Conservation (phyloP, 1,140 invertebrate genomes). For the Mylabris phalerata region DNA sequence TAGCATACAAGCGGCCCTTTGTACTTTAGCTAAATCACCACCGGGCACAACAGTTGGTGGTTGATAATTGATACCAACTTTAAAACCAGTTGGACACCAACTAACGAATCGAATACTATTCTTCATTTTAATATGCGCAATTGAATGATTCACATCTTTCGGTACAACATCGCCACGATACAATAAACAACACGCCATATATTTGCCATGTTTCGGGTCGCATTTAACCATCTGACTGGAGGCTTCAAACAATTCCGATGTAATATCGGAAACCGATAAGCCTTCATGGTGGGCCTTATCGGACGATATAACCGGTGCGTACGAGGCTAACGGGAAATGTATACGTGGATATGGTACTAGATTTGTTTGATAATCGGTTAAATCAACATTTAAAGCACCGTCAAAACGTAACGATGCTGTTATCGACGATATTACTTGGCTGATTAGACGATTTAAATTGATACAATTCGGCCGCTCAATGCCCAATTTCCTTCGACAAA, state of each 20-base stretch:
- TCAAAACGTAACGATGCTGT: constrained; percentile 72
- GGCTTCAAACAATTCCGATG: constrained; percentile 56
- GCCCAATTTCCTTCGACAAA: constrained; percentile 58
- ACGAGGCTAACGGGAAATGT: constrained; percentile 65
- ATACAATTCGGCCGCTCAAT: constrained; percentile 58
- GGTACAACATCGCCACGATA: constrained; percentile 57
- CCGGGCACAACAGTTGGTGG: constrained; percentile 64
- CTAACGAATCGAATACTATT: constrained; percentile 60
- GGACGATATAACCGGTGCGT: constrained; percentile 57
- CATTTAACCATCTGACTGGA: constrained; percentile 66
- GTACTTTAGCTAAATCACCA: constrained; percentile 76
- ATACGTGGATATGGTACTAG: constrained; percentile 64
- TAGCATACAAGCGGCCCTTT: constrained; percentile 80
- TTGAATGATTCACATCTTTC: constrained; percentile 64
- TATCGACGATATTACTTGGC: constrained; percentile 70
- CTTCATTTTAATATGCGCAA: constrained; percentile 76
- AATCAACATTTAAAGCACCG: constrained; percentile 69
- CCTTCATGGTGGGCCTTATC: constrained; percentile 62
- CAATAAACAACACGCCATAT: constrained; percentile 68
- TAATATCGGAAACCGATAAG: constrained; percentile 64
- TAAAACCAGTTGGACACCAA: constrained; percentile 66
- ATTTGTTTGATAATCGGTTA: constrained; percentile 74
- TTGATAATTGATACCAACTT: constrained; percentile 67
- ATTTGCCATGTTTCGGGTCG: constrained; percentile 57
- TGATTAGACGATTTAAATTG: constrained; percentile 59